These are phyloP conservation scores for Paradoxurus hermaphroditus DNA, from an alignment of 2,113 vertebrate species.

Conservation along the genomic window DNA sequence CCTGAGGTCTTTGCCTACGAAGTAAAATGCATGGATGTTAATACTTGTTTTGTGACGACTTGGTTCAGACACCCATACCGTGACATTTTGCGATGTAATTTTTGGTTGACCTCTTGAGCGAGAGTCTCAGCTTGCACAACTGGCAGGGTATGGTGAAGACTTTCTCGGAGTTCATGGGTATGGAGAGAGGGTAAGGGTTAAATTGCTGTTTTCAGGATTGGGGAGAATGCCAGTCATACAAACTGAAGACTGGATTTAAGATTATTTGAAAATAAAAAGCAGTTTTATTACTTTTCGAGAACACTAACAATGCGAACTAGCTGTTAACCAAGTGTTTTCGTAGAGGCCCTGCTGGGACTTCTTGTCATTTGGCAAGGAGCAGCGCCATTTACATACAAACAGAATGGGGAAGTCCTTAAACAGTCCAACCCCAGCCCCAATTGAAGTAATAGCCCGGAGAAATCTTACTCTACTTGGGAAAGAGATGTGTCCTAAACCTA, in stretches of 20 bases:
- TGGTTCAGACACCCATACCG: background rate
- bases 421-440: background rate
- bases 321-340: constrained; percentile 57
- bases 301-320: constrained; percentile 52
- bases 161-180: background rate
- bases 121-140: background rate
- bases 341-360: constrained; percentile 60
- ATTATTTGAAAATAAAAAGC: constrained; percentile 61
- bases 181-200: background rate
- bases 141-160: background rate
- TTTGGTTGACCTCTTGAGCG: background rate
- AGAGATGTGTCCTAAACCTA: background rate
- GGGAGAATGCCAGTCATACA: background rate
- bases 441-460: background rate
- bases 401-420: constrained; percentile 28
- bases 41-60: background rate
- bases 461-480: constrained; percentile 7
- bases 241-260: constrained; percentile 50
- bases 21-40: background rate
- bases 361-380: constrained; percentile 54
- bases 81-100: background rate
- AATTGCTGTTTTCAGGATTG: constrained; percentile 15
- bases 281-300: constrained; percentile 34
- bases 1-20: background rate
- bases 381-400: constrained; percentile 45